Evolutionary conservation across 2,113 vertebrate genomes (phyloP).

Genomic region (Megaceryle maxima): DNA sequence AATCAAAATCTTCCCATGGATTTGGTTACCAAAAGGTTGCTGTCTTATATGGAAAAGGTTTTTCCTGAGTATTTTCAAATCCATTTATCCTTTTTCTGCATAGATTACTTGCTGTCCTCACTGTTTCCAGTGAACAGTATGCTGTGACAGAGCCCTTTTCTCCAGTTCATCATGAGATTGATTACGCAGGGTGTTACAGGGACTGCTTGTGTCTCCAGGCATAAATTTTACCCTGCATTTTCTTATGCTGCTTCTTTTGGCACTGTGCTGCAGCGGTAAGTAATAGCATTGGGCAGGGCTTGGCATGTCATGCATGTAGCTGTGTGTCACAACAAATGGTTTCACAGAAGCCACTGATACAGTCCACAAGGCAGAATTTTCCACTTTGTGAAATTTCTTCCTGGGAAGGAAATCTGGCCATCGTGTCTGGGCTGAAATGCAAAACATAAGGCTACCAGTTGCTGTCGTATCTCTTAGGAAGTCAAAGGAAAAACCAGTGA

Average conservation of each 20-base stretch:
- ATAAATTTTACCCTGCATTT: constrained; percentile 53
- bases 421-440: neutral
- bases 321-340: constrained; percentile 73
- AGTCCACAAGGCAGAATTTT: neutral
- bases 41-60: neutral
- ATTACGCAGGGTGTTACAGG: constrained; percentile 73
- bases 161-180: constrained; percentile 71
- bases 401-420: constrained; percentile 21
- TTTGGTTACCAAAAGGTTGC: neutral
- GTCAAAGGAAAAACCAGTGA: neutral
- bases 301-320: constrained; percentile 54
- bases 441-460: neutral
- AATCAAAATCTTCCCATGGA: neutral
- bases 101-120: neutral
- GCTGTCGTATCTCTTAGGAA: neutral
- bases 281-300: constrained; percentile 75
- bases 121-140: neutral
- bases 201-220: constrained; percentile 72
- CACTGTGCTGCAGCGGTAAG: constrained; percentile 75
- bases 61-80: neutral
- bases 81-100: neutral
- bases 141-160: constrained; percentile 55
- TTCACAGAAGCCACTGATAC: neutral
- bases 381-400: neutral
- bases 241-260: constrained; percentile 59